Base-by-base conservation (phyloP, 2,888 invertebrate species). In the Oscheius sp. region DNA sequence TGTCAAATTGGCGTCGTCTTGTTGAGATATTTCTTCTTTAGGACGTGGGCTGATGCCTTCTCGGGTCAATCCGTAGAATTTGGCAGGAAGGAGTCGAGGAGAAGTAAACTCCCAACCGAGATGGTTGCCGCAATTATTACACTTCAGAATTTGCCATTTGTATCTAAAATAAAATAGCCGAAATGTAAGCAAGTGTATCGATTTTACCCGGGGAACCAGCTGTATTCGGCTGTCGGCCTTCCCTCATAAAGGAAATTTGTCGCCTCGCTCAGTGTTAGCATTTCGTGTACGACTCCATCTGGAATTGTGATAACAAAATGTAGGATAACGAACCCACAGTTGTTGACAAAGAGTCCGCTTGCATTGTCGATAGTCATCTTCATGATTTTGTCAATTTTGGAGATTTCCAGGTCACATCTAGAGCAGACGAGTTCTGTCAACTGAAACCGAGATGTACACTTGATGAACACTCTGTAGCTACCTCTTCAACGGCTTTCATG, bases 71-170 rank as follows among this genome's bases (percentile, higher is more conserved):
- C 62, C 72, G 32, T 62, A 72, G 53, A 72, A 72, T 29, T 62
- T 55, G 21, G 51, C 33, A 9, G 72, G 72, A 21, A 32, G 9
- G n/a, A 50, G 47, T 13, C 37, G 51, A 10, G 13, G 50, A 13
- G 74, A 74, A 5, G 68, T 68, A 32, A 74, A 74, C 47, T 74
- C 68, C 74, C 74, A 74, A 1, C 74, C 74, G 10, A 68, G 7
- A 32, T 68, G 68, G 2, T 35, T 11, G 11, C 29, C 11, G 37
- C 74, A 74, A 32, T 32, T 35, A 1, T 10, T 51, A 50, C 74
- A 74, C n/a, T 68, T 35, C 13, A 74, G 13, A 32, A 74, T 74
- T 48, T 66, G 66, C 74, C 74, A 74, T 51, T 59, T 74, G 53
- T 74, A 74, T n/a, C 74, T 73, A 47, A 55, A 57, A 62, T 11